Evolutionary conservation across 1,140 invertebrate species (phyloP).

Genomic region (Macrostomum lignano): DNA sequence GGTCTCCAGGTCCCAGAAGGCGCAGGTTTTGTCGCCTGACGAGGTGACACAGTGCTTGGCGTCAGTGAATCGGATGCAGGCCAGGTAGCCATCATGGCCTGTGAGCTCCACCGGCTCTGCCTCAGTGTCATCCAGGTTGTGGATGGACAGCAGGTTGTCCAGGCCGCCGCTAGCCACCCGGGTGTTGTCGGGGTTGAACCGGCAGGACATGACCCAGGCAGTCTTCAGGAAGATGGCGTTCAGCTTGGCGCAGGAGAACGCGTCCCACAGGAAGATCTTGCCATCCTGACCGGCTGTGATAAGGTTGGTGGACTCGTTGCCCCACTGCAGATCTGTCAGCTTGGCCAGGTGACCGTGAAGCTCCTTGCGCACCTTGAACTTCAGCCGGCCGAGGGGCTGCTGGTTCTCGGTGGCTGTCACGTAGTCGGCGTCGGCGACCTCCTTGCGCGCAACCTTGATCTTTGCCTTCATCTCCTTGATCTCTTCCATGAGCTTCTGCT

Average conservation of each 20-base stretch:
- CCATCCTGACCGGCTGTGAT: slow-evolving; percentile 5
- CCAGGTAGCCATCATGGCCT: slow-evolving; percentile 6
- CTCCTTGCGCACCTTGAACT: slow-evolving; percentile 3
- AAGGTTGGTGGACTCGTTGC: not conserved
- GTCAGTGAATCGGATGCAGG: not conserved
- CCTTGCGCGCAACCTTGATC: not conserved
- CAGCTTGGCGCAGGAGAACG: not conserved
- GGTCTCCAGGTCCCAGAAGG: slow-evolving; percentile 5
- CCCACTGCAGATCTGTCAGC: slow-evolving; percentile 4
- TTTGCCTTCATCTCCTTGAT: slow-evolving; percentile 2
- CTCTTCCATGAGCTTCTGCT: slow-evolving; percentile 1
- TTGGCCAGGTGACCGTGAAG: slow-evolving; percentile 5
- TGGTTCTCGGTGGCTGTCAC: slow-evolving; percentile 4
- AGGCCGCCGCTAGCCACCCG: slow-evolving; percentile 4
- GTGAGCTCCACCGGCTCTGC: not conserved
- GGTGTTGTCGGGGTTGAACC: not conserved
- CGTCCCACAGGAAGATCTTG: slow-evolving; percentile 5
- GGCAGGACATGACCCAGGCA: slow-evolving; percentile 4
- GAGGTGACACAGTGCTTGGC: not conserved
- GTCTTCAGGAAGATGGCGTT: slow-evolving; percentile 2
- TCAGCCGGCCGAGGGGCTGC: slow-evolving; percentile 2
- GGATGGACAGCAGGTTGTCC: slow-evolving; percentile 4
- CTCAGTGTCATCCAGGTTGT: not conserved
- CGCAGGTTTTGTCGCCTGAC: slow-evolving; percentile 7
- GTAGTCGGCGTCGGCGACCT: not conserved